Base-by-base conservation (phyloP, 2,113 vertebrate genomes). In the Silurus meridionalis region DNA sequence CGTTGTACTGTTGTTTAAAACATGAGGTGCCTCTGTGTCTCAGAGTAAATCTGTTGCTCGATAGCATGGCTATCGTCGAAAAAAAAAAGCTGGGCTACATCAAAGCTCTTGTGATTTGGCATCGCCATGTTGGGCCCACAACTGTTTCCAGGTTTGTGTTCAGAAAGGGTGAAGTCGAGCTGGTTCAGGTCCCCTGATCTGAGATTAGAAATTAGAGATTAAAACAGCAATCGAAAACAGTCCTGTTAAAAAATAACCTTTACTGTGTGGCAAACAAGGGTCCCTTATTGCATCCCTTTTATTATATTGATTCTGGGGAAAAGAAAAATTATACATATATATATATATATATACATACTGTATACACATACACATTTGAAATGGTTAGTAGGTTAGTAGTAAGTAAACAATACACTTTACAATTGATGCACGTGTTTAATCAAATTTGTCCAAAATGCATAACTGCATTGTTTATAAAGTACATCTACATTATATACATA, bases 121-220 rank as follows among this genome's bases (percentile, higher is more conserved):
- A n/a, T n/a, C 7, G 60, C 37, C 37, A 37, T 13, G 37, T 69
- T 6, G 63, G 61, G 57, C 8, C 53, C 69, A 53, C 58, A 86
- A 89, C 82, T 82, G 82, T 86, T 89, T 89, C 75, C 88, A 86
- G 75, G 75, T 86, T 81, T 37, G 48, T 81, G 50, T 89, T 84
- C 67, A 80, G 37, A 37, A 37, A 89, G 81, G 77, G 82, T 89
- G 85, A 57, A 50, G 81, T 79, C 64, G 57, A 48, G 84, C 81
- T 80, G 69, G 77, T 48, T 80, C 28, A n/a, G 21, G 11, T 69
- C 52, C 58, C 84, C 84, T 81, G 78, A 60, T 71, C 14, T 14
- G 5, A 66, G 58, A 69, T 69, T 19, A 17, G 19, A 63, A 78
- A 53, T 57, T 50, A 19, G 15, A 46, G 52, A 37, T 37, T 37